Evolutionary conservation across 1,140 invertebrate species (phyloP), one percentile per base, ranked within the genome.

Genomic region (Bradysia coprophila): DNA sequence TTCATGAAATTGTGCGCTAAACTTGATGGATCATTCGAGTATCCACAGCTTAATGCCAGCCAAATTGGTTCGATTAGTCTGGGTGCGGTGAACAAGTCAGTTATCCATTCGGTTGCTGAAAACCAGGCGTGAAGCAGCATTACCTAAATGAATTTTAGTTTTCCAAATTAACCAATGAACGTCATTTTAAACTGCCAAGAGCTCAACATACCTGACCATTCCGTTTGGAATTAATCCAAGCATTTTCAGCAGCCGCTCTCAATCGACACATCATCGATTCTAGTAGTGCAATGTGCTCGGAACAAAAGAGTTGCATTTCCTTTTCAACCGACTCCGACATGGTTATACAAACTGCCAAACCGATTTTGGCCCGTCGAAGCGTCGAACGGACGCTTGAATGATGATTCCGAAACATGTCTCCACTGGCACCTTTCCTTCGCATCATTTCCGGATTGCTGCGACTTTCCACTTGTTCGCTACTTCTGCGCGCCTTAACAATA

Each of bases 201-300:
- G n/a, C n/a, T n/a, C n/a, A n/a, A n/a, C n/a, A n/a, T n/a, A n/a
- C n/a, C 31, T 58, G 55, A 37, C 55, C 44, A 37, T 60, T 60
- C 21, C 56, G 51, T 37, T 51, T 57, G 37, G 54, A 50, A 43
- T 61, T 59, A n/a, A 60, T 57, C 39, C 60, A 61, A 1, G 57
- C 57, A 16, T 49, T 52, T 50, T 78, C 65, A 2, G 75, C 69
- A 36, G 72, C 66, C 47, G 73, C 62, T 9, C 78, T 68, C 23
- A 90, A 60, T 39, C 79, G 70, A 51, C 81, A 77, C 21, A 91
- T 56, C 53, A 86, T 72, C 3, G 76, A 71, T 59, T 90, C 85
- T 13, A 92, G 56, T 19, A 90, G 61, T 0, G 79, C 71, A 33
- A 83, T 79, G 50, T 89, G 82, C 43, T 88, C 79, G 56, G 89